Conservation (phyloP, 2,888 invertebrate species). For the Osmoderma eremita region DNA sequence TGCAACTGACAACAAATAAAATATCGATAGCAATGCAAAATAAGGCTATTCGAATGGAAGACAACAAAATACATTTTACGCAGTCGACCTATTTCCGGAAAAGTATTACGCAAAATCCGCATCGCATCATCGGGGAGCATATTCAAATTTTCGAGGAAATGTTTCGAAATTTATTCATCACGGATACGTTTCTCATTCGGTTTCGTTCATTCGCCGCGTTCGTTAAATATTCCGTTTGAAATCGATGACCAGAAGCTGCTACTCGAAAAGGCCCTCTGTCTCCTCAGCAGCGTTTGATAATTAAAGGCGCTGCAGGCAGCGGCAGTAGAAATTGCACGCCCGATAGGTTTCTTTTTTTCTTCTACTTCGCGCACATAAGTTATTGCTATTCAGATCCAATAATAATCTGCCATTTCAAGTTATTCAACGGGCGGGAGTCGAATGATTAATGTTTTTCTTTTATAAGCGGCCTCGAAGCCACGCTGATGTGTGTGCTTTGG, state of each 20-base stretch:
- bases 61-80: no score
- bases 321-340: slow-evolving; percentile 4
- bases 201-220: not conserved
- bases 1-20: no score
- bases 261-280: not conserved
- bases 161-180: slow-evolving; percentile 14
- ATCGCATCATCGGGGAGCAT: no score
- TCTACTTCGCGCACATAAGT: not conserved
- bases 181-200: slow-evolving; percentile 2
- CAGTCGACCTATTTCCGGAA: no score
- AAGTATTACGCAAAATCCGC: no score
- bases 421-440: not conserved
- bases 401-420: slow-evolving; percentile 15
- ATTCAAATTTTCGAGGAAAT: no score
- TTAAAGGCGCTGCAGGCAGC: not conserved
- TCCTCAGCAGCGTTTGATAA: slow-evolving; percentile 12
- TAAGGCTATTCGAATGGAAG: no score
- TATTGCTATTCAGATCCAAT: slow-evolving; percentile 9
- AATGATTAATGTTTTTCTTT: slow-evolving; percentile 11
- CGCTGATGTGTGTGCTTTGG: not conserved
- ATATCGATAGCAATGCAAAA: no score
- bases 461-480: not conserved
- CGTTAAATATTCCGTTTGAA: slow-evolving; percentile 26
- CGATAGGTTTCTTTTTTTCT: slow-evolving; percentile 4
- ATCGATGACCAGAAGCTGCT: not conserved